Evolutionary conservation across 2,113 vertebrate species (phyloP).

Genomic region (Platichthys flesus): DNA sequence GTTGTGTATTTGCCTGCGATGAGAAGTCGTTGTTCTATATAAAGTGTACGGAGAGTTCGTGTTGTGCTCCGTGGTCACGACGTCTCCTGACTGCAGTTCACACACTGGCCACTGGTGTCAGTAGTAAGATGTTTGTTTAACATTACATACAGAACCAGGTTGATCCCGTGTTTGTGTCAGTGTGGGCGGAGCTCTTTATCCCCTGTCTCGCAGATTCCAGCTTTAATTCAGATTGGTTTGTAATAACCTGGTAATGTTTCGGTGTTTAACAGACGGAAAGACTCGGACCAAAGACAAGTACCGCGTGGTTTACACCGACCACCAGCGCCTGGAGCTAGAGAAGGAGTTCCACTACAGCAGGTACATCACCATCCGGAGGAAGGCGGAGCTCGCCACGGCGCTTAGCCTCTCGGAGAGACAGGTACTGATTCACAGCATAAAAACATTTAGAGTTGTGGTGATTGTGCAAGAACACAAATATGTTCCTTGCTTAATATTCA

Average conservation of each 20-base stretch:
- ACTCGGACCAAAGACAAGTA: slow-evolving; percentile 98
- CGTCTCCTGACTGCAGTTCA: not conserved
- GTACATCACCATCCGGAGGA: slow-evolving; percentile 96
- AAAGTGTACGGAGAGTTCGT: no score
- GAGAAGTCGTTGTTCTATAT: no score
- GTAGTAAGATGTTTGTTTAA: no score
- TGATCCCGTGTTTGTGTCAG: no score
- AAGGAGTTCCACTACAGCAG: slow-evolving; percentile 95
- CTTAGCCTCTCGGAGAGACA: slow-evolving; percentile 94
- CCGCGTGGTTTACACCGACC: slow-evolving; percentile 95
- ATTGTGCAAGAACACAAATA: not conserved
- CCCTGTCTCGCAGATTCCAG: no score
- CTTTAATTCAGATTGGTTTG: no score
- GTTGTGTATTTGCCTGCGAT: no score
- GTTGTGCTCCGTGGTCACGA: no score
- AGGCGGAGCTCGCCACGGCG: slow-evolving; percentile 88
- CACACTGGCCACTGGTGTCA: not conserved
- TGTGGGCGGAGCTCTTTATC: no score
- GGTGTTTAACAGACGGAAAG: slow-evolving; percentile 84
- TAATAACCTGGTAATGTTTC: not conserved
- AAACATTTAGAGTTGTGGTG: no score
- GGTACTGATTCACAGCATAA: slow-evolving; percentile 74
- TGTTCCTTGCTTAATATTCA: no score
- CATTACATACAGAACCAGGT: no score
- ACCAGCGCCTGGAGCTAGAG: slow-evolving; percentile 86